phyloP scores from a whole-genome alignment of 2,888 invertebrate genomes.

The Pegoplata infirma region DNA sequence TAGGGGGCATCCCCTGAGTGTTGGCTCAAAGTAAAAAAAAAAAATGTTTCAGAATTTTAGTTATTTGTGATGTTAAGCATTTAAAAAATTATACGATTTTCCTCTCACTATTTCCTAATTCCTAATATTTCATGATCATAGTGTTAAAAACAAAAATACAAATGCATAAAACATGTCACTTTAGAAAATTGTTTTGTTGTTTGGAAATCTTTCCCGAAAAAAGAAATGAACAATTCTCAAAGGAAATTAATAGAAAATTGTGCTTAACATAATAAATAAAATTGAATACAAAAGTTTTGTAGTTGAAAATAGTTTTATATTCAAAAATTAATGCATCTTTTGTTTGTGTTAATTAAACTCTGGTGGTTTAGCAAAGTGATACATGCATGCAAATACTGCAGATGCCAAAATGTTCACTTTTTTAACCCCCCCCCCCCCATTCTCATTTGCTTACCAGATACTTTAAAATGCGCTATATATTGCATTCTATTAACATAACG shows the following conservation, averaged over 20 bases:
- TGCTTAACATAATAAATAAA: conserved; percentile 5
- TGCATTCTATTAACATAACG: background rate
- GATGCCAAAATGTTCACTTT: background rate
- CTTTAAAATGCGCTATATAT: too few relatives aligned
- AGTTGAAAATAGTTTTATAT: background rate
- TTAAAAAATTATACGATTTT: too few relatives aligned
- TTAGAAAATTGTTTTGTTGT: conserved; percentile 3
- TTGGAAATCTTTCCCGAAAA: background rate
- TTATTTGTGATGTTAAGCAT: too few relatives aligned
- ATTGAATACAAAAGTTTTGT: conserved; percentile 13
- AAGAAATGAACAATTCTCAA: conserved; percentile 29
- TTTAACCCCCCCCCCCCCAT: too few relatives aligned
- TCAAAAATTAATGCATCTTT: background rate
- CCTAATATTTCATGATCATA: too few relatives aligned
- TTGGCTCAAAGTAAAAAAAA: too few relatives aligned
- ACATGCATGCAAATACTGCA: background rate
- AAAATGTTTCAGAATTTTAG: too few relatives aligned
- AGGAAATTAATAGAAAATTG: conserved; percentile 31
- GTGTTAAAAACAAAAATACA: too few relatives aligned
- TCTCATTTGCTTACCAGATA: too few relatives aligned
- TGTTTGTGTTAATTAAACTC: conserved; percentile 1
- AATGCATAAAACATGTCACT: conserved; percentile 2
- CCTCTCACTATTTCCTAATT: too few relatives aligned
- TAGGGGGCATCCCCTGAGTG: too few relatives aligned
- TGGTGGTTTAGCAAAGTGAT: conserved; percentile 2